These are phyloP conservation scores for Phyllostomus hastatus DNA, from an alignment of 2,113 vertebrate genomes.

Conservation along the genomic window DNA sequence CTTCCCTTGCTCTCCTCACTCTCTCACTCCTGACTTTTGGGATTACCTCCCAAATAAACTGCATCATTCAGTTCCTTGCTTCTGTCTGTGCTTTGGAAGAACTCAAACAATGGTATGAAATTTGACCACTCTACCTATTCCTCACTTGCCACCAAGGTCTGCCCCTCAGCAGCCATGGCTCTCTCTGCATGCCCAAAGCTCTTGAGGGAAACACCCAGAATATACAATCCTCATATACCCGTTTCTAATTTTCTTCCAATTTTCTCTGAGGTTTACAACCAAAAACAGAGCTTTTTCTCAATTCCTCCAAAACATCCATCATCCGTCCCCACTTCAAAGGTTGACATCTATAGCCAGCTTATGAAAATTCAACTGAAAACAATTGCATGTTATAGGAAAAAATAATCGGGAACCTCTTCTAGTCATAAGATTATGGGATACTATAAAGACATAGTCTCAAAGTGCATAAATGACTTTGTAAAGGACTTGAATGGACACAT, in stretches of 20 bases:
- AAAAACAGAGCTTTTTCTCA: not conserved
- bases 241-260: not conserved
- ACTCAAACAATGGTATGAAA: not conserved
- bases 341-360: not conserved
- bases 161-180: not conserved
- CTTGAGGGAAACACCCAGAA: not conserved
- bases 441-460: slow-evolving; percentile 1
- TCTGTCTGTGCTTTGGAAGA: not conserved
- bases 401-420: not conserved
- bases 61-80: not conserved
- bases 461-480: not conserved
- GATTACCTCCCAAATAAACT: not conserved
- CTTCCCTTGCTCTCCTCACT: not conserved
- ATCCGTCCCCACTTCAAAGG: not conserved
- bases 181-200: not conserved
- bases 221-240: not conserved
- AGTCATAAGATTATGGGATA: not conserved
- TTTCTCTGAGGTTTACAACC: not conserved
- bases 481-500: slow-evolving; percentile 53
- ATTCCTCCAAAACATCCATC: not conserved
- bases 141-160: not conserved
- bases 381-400: not conserved
- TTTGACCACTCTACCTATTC: not conserved
- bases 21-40: not conserved
- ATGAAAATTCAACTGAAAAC: not conserved